Base-by-base conservation (phyloP, 2,888 invertebrate genomes). In the Eumerus sabulonum region DNA sequence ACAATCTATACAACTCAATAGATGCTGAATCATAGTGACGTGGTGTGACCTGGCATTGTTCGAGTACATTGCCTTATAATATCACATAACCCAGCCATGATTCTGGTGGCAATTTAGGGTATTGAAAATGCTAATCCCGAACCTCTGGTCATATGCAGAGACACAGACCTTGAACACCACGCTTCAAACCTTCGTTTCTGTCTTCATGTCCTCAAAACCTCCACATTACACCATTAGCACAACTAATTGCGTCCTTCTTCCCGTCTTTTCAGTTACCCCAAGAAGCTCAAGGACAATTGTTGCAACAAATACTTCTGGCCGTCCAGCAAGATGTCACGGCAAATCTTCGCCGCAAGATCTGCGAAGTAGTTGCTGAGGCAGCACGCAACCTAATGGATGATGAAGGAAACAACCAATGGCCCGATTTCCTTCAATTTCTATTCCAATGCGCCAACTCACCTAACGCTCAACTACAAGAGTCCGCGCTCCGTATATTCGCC, bases 371-470 rank as follows among this genome's bases (percentile, higher is more conserved):
- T 40, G 96, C 98, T n/a, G 99, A 99, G 90, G 92, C 98, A 56
- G 98, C 98, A 4, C 92, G 98, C 85, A 98, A 97, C 90, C 92
- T 97, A 82, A 94, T 98, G 83, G 98, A 98, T 86, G 98, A 98
- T 84, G 97, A 97, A 87, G 97, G 98, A 57, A 96, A 95, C 87
- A 98, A 98, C 90, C 94, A 94, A 83, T 99, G 98, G 99, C 97
- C 97, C 9, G 98, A 98, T 88, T 96, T 99, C 87, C 91, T 99
- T 82, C 94, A 94, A 89, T 98, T 98, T 88, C 91, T 99, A 86
- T 99, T 98, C 90, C 96, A 97, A 87, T 97, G 97, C 89, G 97
- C 97, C 56, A 95, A 93, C 88, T 94, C 96, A 45, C 92, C 94
- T 51, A 93, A 94, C 85, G 91, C 95, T 19, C 93, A 94, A 82